Conservation (phyloP, 2,888 invertebrate genomes). For the Xanthostigma xanthostigma region DNA sequence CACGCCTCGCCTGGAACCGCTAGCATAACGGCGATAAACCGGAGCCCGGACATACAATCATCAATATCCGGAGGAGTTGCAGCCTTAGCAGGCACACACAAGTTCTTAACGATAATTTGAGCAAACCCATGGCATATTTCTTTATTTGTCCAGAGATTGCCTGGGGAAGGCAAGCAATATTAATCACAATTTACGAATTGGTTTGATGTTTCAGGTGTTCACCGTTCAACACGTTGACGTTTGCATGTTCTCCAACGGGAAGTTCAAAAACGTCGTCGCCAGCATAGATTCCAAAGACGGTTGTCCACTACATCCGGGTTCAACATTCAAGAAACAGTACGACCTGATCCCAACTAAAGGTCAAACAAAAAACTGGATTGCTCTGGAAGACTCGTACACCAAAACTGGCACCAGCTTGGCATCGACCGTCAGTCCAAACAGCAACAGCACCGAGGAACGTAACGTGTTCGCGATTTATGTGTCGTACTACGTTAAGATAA, state of each 20-base stretch:
- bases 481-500: slow-evolving; percentile 81
- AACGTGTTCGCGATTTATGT: slow-evolving; percentile 86
- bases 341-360: slow-evolving; percentile 57
- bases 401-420: slow-evolving; percentile 44
- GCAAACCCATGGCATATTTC: too few species aligned
- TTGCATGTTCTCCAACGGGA: slow-evolving; percentile 88
- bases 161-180: background rate
- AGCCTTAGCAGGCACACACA: too few species aligned
- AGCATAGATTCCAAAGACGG: slow-evolving; percentile 41
- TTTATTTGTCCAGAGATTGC: too few species aligned
- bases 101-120: too few species aligned
- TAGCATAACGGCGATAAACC: too few species aligned
- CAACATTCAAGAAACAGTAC: slow-evolving; percentile 42
- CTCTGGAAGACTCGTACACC: slow-evolving; percentile 71
- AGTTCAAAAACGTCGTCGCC: slow-evolving; percentile 87
- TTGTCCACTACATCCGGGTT: slow-evolving; percentile 50
- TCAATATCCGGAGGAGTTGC: too few species aligned
- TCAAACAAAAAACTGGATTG: slow-evolving; percentile 81
- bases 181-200: background rate
- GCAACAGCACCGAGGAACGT: slow-evolving; percentile 50
- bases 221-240: slow-evolving; percentile 85
- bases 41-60: too few species aligned
- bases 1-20: too few species aligned
- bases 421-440: slow-evolving; percentile 33
- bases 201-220: slow-evolving; percentile 43